phyloP scores from a whole-genome alignment of 2,888 invertebrate species.

The Sinelater perroti region DNA sequence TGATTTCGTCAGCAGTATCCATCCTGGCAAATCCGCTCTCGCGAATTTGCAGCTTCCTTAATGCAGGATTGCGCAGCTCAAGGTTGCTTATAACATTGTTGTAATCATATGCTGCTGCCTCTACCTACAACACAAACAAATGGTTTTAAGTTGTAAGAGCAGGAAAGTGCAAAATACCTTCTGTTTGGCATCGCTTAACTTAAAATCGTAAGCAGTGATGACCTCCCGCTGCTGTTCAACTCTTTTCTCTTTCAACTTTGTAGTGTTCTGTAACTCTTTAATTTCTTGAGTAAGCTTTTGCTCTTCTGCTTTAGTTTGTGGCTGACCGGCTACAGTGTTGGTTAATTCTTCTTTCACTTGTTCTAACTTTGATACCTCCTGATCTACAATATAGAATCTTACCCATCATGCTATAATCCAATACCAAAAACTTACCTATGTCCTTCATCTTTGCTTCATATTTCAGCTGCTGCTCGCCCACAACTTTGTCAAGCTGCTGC shows the following conservation, averaged over 20 bases:
- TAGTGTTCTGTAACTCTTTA: constrained; percentile 17
- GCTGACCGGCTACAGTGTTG: constrained; percentile 9
- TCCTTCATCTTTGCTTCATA: background rate
- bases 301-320: background rate
- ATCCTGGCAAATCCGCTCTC: constrained; percentile 25
- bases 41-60: constrained; percentile 9
- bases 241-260: constrained; percentile 21
- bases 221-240: constrained; percentile 8
- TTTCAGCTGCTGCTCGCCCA: background rate
- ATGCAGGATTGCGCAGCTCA: constrained; percentile 2
- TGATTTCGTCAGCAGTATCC: constrained; percentile 12
- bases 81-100: constrained; percentile 16
- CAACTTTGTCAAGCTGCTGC: background rate
- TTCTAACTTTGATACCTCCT: constrained; percentile 5
- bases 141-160: background rate
- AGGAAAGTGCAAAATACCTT: constrained; percentile 5
- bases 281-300: constrained; percentile 15
- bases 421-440: background rate
- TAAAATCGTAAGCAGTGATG: constrained; percentile 5
- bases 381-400: constrained; percentile 12
- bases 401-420: background rate
- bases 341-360: constrained; percentile 11
- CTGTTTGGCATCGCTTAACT: constrained; percentile 11
- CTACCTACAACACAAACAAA: constrained; percentile 9
- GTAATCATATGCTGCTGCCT: constrained; percentile 4